Percentiles rank a stretch among this genome's conserved stretches.
Evolutionary conservation across 1,140 invertebrate genomes (phyloP).

Genomic region (Ridgeia piscesae): DNA sequence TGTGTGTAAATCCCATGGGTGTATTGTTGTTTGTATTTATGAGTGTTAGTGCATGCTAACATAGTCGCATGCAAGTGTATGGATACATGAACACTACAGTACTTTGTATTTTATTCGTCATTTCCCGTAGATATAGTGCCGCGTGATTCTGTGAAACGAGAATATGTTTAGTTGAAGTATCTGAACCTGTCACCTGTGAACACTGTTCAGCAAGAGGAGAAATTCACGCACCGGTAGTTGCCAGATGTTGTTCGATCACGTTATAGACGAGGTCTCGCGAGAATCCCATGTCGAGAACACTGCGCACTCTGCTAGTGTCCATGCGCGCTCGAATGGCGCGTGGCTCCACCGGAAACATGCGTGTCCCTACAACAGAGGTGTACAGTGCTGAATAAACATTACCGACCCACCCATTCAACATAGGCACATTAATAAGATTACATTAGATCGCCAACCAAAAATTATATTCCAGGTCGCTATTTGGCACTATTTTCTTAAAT

Average conservation of each 20-base stretch:
- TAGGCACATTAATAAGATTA: too few relatives aligned
- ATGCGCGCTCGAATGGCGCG: conserved; percentile 2
- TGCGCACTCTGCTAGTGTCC: conserved; percentile 9
- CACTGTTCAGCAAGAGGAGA: neutral
- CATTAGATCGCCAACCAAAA: too few relatives aligned
- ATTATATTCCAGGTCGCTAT: too few relatives aligned
- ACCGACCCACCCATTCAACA: too few relatives aligned
- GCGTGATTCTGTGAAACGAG: too few relatives aligned
- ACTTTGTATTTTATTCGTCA: too few relatives aligned
- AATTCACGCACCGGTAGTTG: conserved; percentile 1
- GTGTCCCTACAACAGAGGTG: neutral
- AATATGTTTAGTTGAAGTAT: neutral
- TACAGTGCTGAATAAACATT: too few relatives aligned
- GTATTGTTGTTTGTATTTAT: neutral
- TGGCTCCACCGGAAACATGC: neutral
- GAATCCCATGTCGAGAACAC: conserved; percentile 8
- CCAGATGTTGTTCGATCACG: conserved; percentile 8
- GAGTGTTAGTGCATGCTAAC: neutral
- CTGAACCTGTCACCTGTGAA: neutral
- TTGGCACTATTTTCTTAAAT: too few relatives aligned
- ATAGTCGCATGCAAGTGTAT: too few relatives aligned
- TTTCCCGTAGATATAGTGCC: too few relatives aligned
- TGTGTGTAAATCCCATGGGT: neutral
- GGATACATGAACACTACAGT: too few relatives aligned
- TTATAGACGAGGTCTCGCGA: neutral